phyloP scores from a whole-genome alignment of 2,888 invertebrate genomes.

The Eupeodes luniger region DNA sequence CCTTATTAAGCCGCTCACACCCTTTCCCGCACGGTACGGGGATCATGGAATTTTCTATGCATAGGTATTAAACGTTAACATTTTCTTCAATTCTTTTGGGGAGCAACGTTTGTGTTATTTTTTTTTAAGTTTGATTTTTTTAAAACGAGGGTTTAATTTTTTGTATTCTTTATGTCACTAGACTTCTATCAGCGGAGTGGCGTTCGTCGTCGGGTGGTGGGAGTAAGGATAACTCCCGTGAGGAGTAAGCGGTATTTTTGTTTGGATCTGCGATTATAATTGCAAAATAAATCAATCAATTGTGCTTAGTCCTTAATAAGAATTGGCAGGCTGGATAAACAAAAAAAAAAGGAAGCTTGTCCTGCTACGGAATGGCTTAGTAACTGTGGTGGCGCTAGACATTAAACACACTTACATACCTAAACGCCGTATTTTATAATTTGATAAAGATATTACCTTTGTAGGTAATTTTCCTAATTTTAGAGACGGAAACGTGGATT shows the following conservation, averaged over 20 bases:
- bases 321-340: conserved; percentile 72
- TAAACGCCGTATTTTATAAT: background rate
- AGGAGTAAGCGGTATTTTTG: conserved; percentile 10
- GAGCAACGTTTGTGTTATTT: conserved; percentile 49
- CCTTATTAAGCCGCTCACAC: conserved; percentile 65
- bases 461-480: conserved; percentile 52
- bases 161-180: background rate
- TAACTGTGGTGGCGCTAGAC: conserved; percentile 27
- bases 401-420: background rate
- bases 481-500: conserved; percentile 35
- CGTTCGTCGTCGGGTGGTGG: too few relatives aligned
- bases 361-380: conserved; percentile 65
- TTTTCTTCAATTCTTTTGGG: conserved; percentile 24
- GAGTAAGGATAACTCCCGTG: background rate
- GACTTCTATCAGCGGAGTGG: too few relatives aligned
- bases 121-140: conserved; percentile 41
- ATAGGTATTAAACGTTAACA: conserved; percentile 11
- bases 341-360: conserved; percentile 53
- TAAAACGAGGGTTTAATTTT: conserved; percentile 25
- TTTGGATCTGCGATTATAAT: conserved; percentile 77
- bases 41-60: conserved; percentile 50
- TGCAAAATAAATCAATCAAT: conserved; percentile 79
- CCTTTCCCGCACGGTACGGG: conserved; percentile 39
- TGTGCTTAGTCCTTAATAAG: conserved; percentile 78
- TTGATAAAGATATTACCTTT: conserved; percentile 20